Evolutionary conservation across 2,888 invertebrate species (phyloP), one percentile per base, ranked within the genome.

Genomic region (Aradus depressus): DNA sequence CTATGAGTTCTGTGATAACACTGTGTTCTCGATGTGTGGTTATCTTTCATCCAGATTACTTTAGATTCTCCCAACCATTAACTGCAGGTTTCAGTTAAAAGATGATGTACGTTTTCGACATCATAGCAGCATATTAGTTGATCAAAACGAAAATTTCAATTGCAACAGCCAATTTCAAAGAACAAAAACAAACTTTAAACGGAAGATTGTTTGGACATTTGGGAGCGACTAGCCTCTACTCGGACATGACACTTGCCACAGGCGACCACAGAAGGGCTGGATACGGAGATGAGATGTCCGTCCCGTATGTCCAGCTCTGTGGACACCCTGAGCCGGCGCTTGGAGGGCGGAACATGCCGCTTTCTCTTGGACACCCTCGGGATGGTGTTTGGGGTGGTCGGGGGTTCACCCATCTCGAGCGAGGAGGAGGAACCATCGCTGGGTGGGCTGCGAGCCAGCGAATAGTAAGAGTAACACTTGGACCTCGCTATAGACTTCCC

Each of bases 401-500:
- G 59, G 14, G 61, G 59, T 44, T 61, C 61, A 25, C 59, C 60
- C 18, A 60, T 56, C 16, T 62, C 62, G 3, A 60, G 52, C 12
- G 62, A 61, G 10, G 63, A 63, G 4, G 62, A 63, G 5, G 62
- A 62, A 12, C 61, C 62, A 44, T 64, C 64, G 51, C 63, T 64
- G 12, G 62, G 63, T 2, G 63, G 65, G 54, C 63, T 63, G 28
- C 62, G 60, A 3, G 64, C 61, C 35, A 62, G 44, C n/a, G 64
- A 64, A 52, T 63, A 64, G 50, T 64, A 64, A 6, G 63, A 63
- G 43, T 64, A 64, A 51, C 62, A 61, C 58, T 64, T 64, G n/a
- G 63, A 57, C 34, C 61, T 51, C 14, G 58, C 59, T 14, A 58
- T 58, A 3, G 60, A 58, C 41, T 59, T 60, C 1, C 44, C 51